These are phyloP conservation scores for Xylota segnis DNA, from an alignment of 2,888 invertebrate genomes.

Conservation along the genomic window DNA sequence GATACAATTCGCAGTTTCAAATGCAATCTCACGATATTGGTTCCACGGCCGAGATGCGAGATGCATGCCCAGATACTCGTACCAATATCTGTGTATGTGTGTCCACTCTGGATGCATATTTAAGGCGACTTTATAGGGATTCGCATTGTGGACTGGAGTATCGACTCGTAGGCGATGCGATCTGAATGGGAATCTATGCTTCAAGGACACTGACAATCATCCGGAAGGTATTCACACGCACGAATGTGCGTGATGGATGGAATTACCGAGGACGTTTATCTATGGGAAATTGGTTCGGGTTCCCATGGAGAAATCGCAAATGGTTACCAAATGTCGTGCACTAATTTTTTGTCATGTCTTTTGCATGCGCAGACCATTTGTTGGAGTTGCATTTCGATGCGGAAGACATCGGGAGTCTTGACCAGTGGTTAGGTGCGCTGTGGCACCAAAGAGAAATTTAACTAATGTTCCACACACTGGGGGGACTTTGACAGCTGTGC, in stretches of 20 bases:
- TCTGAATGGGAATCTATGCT: slow-evolving; percentile 38
- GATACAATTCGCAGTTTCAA: slow-evolving; percentile 67
- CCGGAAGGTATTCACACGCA: slow-evolving; percentile 59
- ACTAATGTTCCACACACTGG: slow-evolving; percentile 51
- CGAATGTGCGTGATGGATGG: slow-evolving; percentile 70
- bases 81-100: background rate
- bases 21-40: slow-evolving; percentile 69
- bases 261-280: slow-evolving; percentile 54
- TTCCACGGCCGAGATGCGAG: slow-evolving; percentile 50
- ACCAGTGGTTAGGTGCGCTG: slow-evolving; percentile 44
- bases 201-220: slow-evolving; percentile 56
- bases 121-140: slow-evolving; percentile 63
- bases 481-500: slow-evolving; percentile 44
- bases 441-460: slow-evolving; percentile 66
- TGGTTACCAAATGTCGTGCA: slow-evolving; percentile 59
- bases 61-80: slow-evolving; percentile 52
- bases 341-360: slow-evolving; percentile 61
- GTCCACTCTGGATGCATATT: slow-evolving; percentile 60
- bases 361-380: slow-evolving; percentile 60
- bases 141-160: slow-evolving; percentile 28
- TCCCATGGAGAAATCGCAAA: slow-evolving; percentile 63
- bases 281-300: slow-evolving; percentile 52
- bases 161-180: background rate
- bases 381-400: slow-evolving; percentile 48
- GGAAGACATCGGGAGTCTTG: slow-evolving; percentile 45